Evolutionary conservation across 2,113 vertebrate genomes (phyloP).

Genomic region (Ailuropoda melanoleuca): DNA sequence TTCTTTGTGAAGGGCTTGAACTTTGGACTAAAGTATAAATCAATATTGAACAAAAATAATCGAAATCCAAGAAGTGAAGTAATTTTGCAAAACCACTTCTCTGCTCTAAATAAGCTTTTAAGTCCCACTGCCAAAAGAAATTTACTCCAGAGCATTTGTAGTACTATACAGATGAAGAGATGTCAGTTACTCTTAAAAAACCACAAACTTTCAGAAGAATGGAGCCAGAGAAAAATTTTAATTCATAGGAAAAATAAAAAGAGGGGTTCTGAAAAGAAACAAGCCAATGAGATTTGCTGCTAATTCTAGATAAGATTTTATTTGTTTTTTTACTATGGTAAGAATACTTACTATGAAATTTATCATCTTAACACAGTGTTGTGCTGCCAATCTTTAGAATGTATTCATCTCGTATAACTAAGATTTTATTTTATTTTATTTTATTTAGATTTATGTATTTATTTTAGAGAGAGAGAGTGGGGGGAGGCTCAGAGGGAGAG

Average conservation of each 20-base stretch:
- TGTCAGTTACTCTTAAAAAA: not conserved
- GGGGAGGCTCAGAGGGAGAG: not conserved
- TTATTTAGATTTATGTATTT: not conserved
- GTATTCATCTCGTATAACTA: not conserved
- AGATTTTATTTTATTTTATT: not conserved
- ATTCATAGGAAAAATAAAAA: not conserved
- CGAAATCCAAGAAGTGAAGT: slow-evolving; percentile 44
- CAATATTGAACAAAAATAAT: slow-evolving; percentile 53
- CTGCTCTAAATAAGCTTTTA: not conserved
- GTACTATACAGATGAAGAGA: not conserved
- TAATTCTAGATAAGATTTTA: not conserved
- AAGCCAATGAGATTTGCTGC: not conserved
- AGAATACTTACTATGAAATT: not conserved
- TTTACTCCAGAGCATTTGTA: not conserved
- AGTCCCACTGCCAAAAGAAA: not conserved
- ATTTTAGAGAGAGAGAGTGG: no score
- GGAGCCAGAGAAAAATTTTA: not conserved
- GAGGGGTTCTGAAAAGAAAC: not conserved
- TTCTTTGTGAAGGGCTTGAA: not conserved
- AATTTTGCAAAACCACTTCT: not conserved
- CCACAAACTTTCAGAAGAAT: not conserved
- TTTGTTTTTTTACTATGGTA: not conserved
- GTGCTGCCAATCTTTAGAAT: no score
- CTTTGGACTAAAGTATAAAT: slow-evolving; percentile 43
- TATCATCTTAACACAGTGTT: not conserved